Evolutionary conservation across 2,797 vertebrate species (phyloP), one percentile per base, ranked within the genome.

Genomic region (Acipenser oxyrinchus): DNA sequence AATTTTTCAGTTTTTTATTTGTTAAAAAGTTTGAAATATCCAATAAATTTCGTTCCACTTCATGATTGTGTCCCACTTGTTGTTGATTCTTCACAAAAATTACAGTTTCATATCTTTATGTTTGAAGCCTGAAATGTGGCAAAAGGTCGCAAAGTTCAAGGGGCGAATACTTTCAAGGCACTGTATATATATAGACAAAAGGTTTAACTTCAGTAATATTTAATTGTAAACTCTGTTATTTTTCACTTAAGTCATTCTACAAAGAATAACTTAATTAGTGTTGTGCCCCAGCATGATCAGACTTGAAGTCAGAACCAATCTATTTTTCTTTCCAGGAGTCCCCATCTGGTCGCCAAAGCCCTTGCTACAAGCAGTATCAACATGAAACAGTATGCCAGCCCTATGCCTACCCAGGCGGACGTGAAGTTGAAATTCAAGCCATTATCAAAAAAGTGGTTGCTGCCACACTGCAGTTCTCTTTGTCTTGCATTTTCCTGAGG

Each of bases 401-500:
- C 96, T 49, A 99, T 99, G 96, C 96, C 96, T 76, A 99, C 96
- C 0, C 96, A 99, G 83, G 98, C 96, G 0, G 96, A 99, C 52
- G 96, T 99, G 84, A 99, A 97, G 79, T 89, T 99, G 76, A 98
- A 96, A 86, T 98, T 99, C 78, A 99, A 96, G 80, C 96, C 96
- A 23, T 85, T 99, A 70, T 98, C 96, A 37, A 99, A 97, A 98
- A 99, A 82, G 94, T 98, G 74, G 90, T 96, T 49, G 91, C 95
- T 52, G 94, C 96, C 72, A 94, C 96, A 0, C 88, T 99, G 13
- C 96, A 99, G 82, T 96, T 99, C 88, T 99, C 96, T 23, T 91
- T 99, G 71, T 98, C 96, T 67, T 99, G 96, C 82, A 99, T 99
- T 86, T 99, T 99, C 80, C 92, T 99, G 75, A 89, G 96, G 50